A percentile compares a stretch with the other conserved stretches of the same genome.
These are phyloP conservation scores for Chelonus insularis DNA, from an alignment of 1,140 invertebrate genomes.

Conservation along the genomic window DNA sequence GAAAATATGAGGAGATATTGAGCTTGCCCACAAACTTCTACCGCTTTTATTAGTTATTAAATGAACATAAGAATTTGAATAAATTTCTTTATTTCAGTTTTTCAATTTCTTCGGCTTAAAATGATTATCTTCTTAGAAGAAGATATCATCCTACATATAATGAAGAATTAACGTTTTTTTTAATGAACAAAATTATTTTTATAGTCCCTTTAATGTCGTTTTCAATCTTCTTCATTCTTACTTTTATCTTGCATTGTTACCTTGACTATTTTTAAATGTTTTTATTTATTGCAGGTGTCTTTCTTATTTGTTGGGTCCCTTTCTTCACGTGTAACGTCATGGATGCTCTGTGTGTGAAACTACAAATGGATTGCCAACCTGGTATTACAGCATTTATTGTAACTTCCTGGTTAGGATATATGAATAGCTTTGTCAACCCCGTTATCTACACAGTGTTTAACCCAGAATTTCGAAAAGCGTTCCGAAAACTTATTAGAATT, in stretches of 20 bases:
- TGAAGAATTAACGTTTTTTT: too few species aligned
- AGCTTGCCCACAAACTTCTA: too few species aligned
- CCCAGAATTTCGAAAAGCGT: slow-evolving; percentile 98
- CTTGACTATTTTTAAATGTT: slow-evolving; percentile 10
- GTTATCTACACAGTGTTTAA: slow-evolving; percentile 99
- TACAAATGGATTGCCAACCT: slow-evolving; percentile 78
- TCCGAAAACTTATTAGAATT: slow-evolving; percentile 84
- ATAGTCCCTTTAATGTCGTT: too few species aligned
- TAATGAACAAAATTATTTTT: too few species aligned
- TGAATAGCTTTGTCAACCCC: slow-evolving; percentile 97
- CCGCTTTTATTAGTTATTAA: too few species aligned
- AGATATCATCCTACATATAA: too few species aligned
- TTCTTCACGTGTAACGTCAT: slow-evolving; percentile 89
- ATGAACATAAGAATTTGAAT: too few species aligned
- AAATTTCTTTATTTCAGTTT: too few species aligned
- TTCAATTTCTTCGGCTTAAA: too few species aligned
- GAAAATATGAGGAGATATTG: too few species aligned
- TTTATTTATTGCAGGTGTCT: slow-evolving; percentile 71
- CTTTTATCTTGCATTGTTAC: background rate
- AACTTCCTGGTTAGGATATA: slow-evolving; percentile 98
- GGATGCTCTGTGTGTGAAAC: slow-evolving; percentile 92
- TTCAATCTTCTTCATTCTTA: background rate
- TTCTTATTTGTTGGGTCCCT: slow-evolving; percentile 97
- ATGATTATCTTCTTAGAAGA: too few species aligned
- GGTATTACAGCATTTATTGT: slow-evolving; percentile 90